Conservation (phyloP, 2,888 invertebrate genomes). For the Cheilosia pagana region DNA sequence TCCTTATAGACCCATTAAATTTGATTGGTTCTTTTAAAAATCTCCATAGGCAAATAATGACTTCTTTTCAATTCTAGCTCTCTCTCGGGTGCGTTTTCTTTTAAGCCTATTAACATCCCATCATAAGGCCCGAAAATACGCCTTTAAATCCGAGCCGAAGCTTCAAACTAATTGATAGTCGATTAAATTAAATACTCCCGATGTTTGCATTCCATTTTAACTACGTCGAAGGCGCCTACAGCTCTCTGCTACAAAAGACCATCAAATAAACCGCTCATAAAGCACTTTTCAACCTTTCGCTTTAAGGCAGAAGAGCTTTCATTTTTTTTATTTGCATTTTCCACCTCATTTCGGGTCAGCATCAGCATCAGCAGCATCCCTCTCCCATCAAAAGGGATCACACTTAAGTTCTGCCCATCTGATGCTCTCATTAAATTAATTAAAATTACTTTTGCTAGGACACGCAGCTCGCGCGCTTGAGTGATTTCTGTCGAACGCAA, state of each 20-base stretch:
- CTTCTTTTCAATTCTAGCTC: too few relatives aligned
- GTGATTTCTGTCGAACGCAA: slow-evolving; percentile 71
- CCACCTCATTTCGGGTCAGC: slow-evolving; percentile 69
- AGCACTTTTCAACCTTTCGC: slow-evolving; percentile 25
- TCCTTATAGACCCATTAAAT: too few relatives aligned
- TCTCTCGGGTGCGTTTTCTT: too few relatives aligned
- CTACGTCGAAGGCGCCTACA: slow-evolving; percentile 19
- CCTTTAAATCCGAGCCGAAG: too few relatives aligned
- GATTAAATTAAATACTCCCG: neutral
- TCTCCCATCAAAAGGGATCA: slow-evolving; percentile 37
- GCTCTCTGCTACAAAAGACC: slow-evolving; percentile 19
- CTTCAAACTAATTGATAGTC: too few relatives aligned
- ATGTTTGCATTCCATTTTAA: slow-evolving; percentile 23
- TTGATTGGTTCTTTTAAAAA: too few relatives aligned
- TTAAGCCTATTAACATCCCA: too few relatives aligned
- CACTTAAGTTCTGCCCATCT: slow-evolving; percentile 66
- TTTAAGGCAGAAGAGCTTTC: neutral
- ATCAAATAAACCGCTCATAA: slow-evolving; percentile 60
- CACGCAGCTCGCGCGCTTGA: slow-evolving; percentile 68
- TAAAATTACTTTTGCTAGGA: slow-evolving; percentile 71
- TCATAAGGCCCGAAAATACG: too few relatives aligned
- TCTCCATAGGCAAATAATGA: too few relatives aligned
- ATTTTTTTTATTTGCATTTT: slow-evolving; percentile 42
- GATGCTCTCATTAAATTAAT: slow-evolving; percentile 72
- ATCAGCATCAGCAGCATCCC: slow-evolving; percentile 20